Evolutionary conservation across 2,888 invertebrate species (phyloP), one percentile per base, ranked within the genome.

Genomic region (Tachina grossa): DNA sequence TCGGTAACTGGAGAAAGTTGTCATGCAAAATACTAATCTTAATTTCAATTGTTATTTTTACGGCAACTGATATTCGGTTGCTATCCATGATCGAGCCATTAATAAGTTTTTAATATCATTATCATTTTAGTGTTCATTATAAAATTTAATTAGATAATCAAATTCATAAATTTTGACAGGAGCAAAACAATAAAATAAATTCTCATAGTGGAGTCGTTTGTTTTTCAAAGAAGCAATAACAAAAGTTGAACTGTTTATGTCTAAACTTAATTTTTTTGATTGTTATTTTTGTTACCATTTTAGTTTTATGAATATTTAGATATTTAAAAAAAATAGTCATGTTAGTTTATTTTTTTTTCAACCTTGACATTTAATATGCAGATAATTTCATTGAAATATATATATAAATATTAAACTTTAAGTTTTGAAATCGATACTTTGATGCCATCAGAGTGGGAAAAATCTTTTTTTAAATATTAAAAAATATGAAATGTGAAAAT

Each of bases 191-290:
- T 2, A 51, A 8, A 16, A 16, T 2, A 16, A 51, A 9, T 16
- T 53, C 9, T 9, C 9, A 51, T 53, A 19, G 9, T 51, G 19
- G 19, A 31, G 5, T 9, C 16, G 3, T 31, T 9, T 39, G 8
- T 59, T 49, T 68, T n/a, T 22, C 31, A 39, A 22, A 51, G 22
- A n/a, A 49, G 39, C 47, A 39, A 66, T 76, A 16, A 47, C 72
- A 72, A 57, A 80, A 66, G 65, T 59, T 49, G 19, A 57, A 22
- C n/a, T 53, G 49, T 80, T 72, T 57, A 53, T 59, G 71, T 53
- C 57, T 71, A 3, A 63, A 59, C 43, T 63, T 55, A 47, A 55
- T 45, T 14, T 51, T 22, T 59, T 14, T 65, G 31, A 31, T 43
- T 41, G n/a, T 74, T 74, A 51, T 74, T 14, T 63, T 14, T 59